Percentiles rank a stretch among this genome's conserved stretches.
These are phyloP conservation scores for Deroplatys truncata DNA, from an alignment of 2,888 invertebrate species.

Conservation along the genomic window DNA sequence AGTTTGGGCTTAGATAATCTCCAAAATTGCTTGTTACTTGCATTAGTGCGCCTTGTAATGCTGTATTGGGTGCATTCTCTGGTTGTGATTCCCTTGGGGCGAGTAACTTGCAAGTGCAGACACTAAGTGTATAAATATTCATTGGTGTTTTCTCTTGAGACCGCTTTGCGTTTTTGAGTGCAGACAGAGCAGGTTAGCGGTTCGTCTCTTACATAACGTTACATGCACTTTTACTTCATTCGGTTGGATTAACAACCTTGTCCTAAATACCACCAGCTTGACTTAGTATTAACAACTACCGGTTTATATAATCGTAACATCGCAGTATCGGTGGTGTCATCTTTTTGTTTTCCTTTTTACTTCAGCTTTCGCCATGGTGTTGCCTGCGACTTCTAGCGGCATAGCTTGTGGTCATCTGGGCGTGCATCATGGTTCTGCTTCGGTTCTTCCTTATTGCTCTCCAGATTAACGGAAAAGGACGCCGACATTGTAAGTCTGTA, in stretches of 20 bases:
- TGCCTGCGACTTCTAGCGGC: not conserved
- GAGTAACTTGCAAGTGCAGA: no score
- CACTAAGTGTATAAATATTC: not conserved
- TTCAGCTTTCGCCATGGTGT: not conserved
- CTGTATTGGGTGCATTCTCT: no score
- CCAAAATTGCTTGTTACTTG: no score
- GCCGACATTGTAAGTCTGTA: no score
- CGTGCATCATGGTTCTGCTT: not conserved
- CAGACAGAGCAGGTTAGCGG: not conserved
- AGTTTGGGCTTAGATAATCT: no score
- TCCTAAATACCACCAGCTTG: not conserved
- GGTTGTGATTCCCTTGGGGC: no score
- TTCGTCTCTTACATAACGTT: not conserved
- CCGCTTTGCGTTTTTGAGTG: not conserved
- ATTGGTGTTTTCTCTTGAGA: not conserved
- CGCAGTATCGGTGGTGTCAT: not conserved
- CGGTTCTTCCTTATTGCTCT: not conserved
- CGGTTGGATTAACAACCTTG: not conserved
- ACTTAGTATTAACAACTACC: not conserved
- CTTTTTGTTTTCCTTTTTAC: not conserved
- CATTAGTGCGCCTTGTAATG: no score
- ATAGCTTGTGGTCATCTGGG: not conserved
- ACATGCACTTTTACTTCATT: not conserved
- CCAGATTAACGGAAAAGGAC: no score
- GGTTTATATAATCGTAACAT: not conserved